Evolutionary conservation across 2,113 vertebrate genomes (phyloP), one percentile per base, ranked within the genome.

Genomic region (Galbula dea): DNA sequence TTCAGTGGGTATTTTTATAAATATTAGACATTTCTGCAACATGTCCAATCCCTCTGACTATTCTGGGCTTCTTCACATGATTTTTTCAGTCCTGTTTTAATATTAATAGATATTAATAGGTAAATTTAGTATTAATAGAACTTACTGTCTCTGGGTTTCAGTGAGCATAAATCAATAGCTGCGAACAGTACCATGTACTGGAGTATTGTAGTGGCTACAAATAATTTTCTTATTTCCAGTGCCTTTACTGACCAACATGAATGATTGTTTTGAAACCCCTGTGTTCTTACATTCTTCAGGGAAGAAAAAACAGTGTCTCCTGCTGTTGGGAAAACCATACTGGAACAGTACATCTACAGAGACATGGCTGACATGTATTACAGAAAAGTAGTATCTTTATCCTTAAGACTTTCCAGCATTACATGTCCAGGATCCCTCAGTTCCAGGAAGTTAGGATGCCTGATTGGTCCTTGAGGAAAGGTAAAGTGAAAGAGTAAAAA

Each of bases 61-160:
- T 30, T 22, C n/a, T 76, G 20, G 12, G 29, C 34, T 88, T 74
- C 55, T 93, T 95, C 57, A 72, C 27, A 63, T 43, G n/a, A n/a
- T 45, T 67, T 57, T 90, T 63, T 68, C 51, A 68, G 23, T 62
- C 26, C 43, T 89, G 5, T 69, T 93, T 92, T 89, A 82, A 94
- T 93, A 96, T 94, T 92, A 80, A 95, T 89, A 91, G 46, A 62
- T 66, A 66, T 67, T 95, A 92, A 94, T 86, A 93, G 34, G 43
- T 81, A 72, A 32, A 81, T 78, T 39, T 74, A 36, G 20, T 92
- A 96, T 93, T 94, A 93, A 95, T 94, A 89, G 75, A 91, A 89
- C 46, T n/a, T 46, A n/a, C 3, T 61, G 5, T 89, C 32, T 76
- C 54, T 79, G 76, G 49, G 27, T 84, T 94, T 90, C 82, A 85